phyloP scores from a whole-genome alignment of 2,888 invertebrate genomes.

The Dynastes hyllus region DNA sequence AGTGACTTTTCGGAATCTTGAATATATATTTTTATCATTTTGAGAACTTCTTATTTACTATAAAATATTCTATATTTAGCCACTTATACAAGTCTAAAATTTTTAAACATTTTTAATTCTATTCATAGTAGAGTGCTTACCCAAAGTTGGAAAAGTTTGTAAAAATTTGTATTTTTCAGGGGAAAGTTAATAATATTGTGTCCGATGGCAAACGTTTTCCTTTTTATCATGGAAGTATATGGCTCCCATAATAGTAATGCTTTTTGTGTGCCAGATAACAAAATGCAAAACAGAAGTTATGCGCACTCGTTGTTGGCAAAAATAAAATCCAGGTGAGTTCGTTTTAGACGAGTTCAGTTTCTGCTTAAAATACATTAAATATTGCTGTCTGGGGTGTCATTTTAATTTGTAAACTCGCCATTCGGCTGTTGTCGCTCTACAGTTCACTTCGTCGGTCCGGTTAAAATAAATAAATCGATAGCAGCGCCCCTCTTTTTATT shows the following conservation, averaged over 20 bases:
- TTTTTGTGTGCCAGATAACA: conserved; percentile 16
- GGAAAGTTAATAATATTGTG: background rate
- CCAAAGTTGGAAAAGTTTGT: background rate
- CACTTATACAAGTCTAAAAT: no score
- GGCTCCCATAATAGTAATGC: conserved; percentile 1
- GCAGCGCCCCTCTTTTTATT: conserved; percentile 41
- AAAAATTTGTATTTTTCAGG: background rate
- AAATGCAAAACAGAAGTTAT: conserved; percentile 16
- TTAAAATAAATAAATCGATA: conserved; percentile 50
- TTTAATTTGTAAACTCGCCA: conserved; percentile 48
- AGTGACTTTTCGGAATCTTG: no score
- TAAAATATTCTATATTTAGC: no score
- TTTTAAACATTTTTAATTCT: background rate
- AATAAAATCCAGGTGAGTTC: conserved; percentile 34
- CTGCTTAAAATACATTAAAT: conserved; percentile 39
- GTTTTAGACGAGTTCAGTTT: conserved; percentile 23
- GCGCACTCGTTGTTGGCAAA: conserved; percentile 10
- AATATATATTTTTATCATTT: no score
- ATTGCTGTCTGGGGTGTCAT: conserved; percentile 51
- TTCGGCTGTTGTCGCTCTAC: conserved; percentile 35
- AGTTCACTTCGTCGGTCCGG: conserved; percentile 36
- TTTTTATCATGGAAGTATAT: background rate
- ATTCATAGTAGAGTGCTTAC: background rate
- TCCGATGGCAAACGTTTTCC: background rate
- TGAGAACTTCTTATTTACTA: no score